A percentile compares a stretch with the other conserved stretches of the same genome.
Conservation (phyloP, 2,113 vertebrate species). For the Oncorhynchus tshawytscha region DNA sequence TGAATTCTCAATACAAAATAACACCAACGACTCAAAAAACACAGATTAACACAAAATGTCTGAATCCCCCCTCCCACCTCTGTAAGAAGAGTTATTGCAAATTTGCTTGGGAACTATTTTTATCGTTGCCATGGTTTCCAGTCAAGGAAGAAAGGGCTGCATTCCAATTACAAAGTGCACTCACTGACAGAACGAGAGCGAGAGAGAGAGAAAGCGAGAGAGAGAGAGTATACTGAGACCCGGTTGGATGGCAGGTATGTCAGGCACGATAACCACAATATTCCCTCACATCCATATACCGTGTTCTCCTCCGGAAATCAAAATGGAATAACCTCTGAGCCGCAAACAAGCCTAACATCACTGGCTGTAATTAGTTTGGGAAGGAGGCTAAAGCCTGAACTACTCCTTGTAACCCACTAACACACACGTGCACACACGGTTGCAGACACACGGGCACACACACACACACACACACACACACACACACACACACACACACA, state of each 20-base stretch:
- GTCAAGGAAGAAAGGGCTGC: conserved; percentile 45
- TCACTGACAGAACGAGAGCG: conserved; percentile 38
- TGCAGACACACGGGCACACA: too few relatives aligned
- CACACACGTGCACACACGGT: too few relatives aligned
- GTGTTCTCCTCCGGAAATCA: conserved; percentile 40
- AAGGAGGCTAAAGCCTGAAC: background rate
- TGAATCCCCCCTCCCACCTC: background rate
- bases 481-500: too few relatives aligned
- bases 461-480: background rate
- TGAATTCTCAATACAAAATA: background rate
- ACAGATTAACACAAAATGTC: background rate
- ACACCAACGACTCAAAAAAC: background rate
- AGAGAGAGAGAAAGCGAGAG: background rate
- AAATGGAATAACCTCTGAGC: conserved; percentile 31
- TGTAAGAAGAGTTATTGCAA: conserved; percentile 41
- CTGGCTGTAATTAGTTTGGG: conserved; percentile 30
- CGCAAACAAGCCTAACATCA: conserved; percentile 17
- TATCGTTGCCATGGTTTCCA: conserved; percentile 76
- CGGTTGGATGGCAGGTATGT: conserved; percentile 45
- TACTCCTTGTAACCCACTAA: background rate
- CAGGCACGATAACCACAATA: conserved; percentile 41
- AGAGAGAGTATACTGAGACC: background rate
- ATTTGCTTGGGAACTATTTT: conserved; percentile 62
- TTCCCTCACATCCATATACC: conserved; percentile 19
- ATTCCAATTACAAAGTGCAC: conserved; percentile 62